Evolutionary conservation across 2,888 invertebrate genomes (phyloP).

Genomic region (Drosophila planitibia): DNA sequence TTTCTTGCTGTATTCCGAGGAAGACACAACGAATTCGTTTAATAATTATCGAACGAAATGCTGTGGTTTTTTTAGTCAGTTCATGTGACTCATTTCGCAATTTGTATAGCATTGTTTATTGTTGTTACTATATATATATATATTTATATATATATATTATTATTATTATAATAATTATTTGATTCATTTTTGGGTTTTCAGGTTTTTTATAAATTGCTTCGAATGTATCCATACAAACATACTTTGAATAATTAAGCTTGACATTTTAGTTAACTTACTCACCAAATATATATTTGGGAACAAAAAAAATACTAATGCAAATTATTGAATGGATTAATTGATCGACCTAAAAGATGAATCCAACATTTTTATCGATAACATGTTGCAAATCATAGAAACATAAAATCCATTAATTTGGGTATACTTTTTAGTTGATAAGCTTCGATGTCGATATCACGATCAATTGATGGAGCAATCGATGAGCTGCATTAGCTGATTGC

Average conservation of each 20-base stretch:
- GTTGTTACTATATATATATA: neutral
- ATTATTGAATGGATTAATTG: neutral
- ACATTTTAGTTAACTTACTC: neutral
- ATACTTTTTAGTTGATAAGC: neutral
- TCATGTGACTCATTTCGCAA: constrained; percentile 43
- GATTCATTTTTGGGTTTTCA: constrained; percentile 14
- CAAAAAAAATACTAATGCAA: neutral
- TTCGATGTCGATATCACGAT: constrained; percentile 7
- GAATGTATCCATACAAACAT: neutral
- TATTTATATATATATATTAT: constrained; percentile 9
- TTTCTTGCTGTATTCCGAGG: constrained; percentile 20
- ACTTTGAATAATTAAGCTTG: neutral
- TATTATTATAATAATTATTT: constrained; percentile 5
- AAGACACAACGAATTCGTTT: constrained; percentile 37
- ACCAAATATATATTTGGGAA: neutral
- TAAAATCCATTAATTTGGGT: neutral
- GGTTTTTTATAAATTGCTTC: constrained; percentile 7
- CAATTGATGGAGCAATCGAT: neutral
- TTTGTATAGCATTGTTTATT: constrained; percentile 39
- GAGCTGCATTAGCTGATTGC: constrained; percentile 3
- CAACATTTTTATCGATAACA: neutral
- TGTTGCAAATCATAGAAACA: neutral
- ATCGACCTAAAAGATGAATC: neutral
- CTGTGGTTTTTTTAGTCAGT: constrained; percentile 27
- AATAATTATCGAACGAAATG: constrained; percentile 34